Conservation (phyloP, 2,113 vertebrate species). For the Tichodroma muraria region DNA sequence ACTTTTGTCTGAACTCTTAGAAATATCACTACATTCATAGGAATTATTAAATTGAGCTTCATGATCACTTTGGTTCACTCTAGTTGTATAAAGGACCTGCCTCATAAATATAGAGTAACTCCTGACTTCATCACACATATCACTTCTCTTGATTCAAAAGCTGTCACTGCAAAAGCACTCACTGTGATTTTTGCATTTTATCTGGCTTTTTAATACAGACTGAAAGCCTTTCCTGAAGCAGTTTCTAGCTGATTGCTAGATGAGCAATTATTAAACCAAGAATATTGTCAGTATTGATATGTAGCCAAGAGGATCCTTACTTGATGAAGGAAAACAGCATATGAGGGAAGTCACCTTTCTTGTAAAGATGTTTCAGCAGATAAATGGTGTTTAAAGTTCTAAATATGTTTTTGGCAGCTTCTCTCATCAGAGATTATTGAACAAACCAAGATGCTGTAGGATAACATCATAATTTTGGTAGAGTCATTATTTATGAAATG, state of each 20-base stretch:
- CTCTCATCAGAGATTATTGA: background rate
- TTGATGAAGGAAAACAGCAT: background rate
- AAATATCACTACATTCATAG: background rate
- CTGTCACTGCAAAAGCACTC: background rate
- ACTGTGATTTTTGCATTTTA: background rate
- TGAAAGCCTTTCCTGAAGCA: background rate
- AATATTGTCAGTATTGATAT: background rate
- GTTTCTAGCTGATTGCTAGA: background rate
- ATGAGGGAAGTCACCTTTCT: background rate
- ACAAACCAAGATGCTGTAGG: background rate
- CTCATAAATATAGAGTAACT: background rate
- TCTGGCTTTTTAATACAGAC: background rate
- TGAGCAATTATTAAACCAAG: background rate
- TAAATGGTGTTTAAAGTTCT: background rate
- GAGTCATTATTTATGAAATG: background rate
- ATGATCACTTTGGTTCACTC: background rate
- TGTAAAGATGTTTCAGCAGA: background rate
- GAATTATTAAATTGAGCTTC: background rate
- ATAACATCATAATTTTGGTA: background rate
- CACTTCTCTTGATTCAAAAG: background rate
- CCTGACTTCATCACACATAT: background rate
- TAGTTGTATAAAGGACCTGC: background rate
- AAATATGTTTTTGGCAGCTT: background rate
- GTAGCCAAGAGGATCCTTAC: background rate
- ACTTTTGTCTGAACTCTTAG: background rate